Base-by-base conservation (phyloP, 37 sponge, comb jelly and placozoan genomes). In the Ianthella basta region DNA sequence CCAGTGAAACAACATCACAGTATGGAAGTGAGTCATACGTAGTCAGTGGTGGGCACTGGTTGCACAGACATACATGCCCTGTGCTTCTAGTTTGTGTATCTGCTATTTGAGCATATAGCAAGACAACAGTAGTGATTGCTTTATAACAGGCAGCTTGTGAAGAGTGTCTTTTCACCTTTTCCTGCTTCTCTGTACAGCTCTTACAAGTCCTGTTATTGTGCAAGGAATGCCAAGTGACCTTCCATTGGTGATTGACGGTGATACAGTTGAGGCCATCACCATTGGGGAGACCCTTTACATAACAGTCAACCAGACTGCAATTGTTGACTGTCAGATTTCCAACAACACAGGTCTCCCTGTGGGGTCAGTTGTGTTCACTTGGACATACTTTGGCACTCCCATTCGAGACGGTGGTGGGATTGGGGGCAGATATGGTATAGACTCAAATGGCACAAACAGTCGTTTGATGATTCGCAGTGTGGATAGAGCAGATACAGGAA, bases 301-400 rank as follows among this genome's bases (percentile, higher is more conserved):
- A 4, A 5, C 23, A 20, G 50, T n/a, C 10, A 41, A 75, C 78
- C 78, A 75, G 78, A 36, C 78, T 39, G n/a, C n/a, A 4, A 12
- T 36, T n/a, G 18, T 75, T 1, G 54, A 40, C 38, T 75, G 78
- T 23, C 3, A 0, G 2, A 24, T 75, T 2, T n/a, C 21, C 44
- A 75, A 75, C 25, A 19, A 41, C 38, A 75, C 78, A 14, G 78
- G 78, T 36, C 78, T 40, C 37, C 78, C 78, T 4, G n/a, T 24
- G 15, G 78, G 37, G 1, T 21, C 78, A 1, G 78, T 41, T 18
- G 54, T 24, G 15, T 75, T 40, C 53, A 4, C n/a, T 16, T 75
- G 78, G 78, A 39, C 32, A 4, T 21, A 10, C 32, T 69, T 30
- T 16, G 34, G 33, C 32, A 69, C 4, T n/a, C 70, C 32, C 29